phyloP scores from a whole-genome alignment of 2,797 vertebrate species.

The Trachops cirrhosus region DNA sequence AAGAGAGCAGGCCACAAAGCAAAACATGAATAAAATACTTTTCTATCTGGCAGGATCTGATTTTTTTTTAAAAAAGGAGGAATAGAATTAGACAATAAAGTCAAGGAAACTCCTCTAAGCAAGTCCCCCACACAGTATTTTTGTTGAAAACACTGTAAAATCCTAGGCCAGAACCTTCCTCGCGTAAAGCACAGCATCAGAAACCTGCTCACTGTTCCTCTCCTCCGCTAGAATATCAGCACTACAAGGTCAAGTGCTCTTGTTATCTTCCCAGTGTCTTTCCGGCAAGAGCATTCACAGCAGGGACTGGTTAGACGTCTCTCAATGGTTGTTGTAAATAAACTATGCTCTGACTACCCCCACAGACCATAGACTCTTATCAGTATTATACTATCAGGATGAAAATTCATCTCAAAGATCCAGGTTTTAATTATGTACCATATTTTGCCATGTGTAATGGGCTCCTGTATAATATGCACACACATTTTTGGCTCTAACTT shows the following conservation, averaged over 20 bases:
- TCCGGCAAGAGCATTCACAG: neutral
- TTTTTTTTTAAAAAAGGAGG: neutral
- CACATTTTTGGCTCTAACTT: too few species aligned
- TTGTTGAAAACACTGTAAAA: neutral
- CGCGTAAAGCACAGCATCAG: neutral
- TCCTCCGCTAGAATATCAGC: neutral
- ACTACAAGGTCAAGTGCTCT: neutral
- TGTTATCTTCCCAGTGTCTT: neutral
- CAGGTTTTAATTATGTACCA: neutral
- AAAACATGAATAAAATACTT: slow-evolving; percentile 2
- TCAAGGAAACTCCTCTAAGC: neutral
- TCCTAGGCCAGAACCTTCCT: neutral
- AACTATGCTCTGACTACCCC: neutral
- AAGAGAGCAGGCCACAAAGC: neutral
- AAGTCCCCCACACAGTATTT: neutral
- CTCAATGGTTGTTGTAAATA: neutral
- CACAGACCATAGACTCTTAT: neutral
- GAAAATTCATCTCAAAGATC: neutral
- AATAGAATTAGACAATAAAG: neutral
- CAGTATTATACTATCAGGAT: neutral
- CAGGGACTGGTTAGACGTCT: neutral
- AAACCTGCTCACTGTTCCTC: neutral
- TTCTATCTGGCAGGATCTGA: neutral
- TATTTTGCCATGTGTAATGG: too few species aligned
- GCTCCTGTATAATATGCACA: too few species aligned